These are phyloP conservation scores for Zaprionus lachaisei DNA, from an alignment of 1,140 invertebrate species.

Conservation along the genomic window DNA sequence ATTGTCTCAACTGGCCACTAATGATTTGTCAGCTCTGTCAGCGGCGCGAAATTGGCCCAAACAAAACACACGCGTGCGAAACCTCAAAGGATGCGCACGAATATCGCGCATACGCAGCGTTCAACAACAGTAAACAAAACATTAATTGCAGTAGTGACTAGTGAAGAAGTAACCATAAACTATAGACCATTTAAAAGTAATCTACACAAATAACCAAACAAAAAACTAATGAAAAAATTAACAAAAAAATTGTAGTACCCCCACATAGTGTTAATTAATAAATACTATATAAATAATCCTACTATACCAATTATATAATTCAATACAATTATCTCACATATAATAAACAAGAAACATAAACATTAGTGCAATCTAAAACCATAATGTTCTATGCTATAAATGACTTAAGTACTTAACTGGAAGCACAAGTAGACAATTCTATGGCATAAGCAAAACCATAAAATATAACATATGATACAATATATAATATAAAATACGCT, in stretches of 20 bases:
- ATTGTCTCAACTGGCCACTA: conserved; percentile 66
- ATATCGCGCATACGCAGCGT: conserved; percentile 48
- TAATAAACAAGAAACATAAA: conserved; percentile 32
- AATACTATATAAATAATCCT: neutral
- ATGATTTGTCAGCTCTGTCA: conserved; percentile 53
- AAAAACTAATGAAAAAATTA: neutral
- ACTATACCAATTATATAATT: conserved; percentile 44
- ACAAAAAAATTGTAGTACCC: conserved; percentile 25
- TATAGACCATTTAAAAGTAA: conserved; percentile 3
- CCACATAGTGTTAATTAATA: conserved; percentile 17
- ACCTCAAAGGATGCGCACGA: conserved; percentile 68
- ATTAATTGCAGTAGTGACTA: neutral
- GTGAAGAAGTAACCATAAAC: neutral
- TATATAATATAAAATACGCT: neutral
- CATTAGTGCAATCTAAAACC: conserved; percentile 28
- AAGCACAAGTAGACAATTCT: conserved; percentile 57
- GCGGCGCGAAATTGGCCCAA: conserved; percentile 51
- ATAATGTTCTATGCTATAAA: conserved; percentile 11
- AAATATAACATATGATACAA: neutral
- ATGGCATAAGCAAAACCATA: conserved; percentile 3
- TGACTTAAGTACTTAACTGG: conserved; percentile 25
- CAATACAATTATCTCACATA: conserved; percentile 18
- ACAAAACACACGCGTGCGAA: conserved; percentile 57
- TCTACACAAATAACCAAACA: neutral
- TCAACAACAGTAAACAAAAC: neutral